Base-by-base conservation (phyloP, 2,113 vertebrate species). In the Fulica atra region DNA sequence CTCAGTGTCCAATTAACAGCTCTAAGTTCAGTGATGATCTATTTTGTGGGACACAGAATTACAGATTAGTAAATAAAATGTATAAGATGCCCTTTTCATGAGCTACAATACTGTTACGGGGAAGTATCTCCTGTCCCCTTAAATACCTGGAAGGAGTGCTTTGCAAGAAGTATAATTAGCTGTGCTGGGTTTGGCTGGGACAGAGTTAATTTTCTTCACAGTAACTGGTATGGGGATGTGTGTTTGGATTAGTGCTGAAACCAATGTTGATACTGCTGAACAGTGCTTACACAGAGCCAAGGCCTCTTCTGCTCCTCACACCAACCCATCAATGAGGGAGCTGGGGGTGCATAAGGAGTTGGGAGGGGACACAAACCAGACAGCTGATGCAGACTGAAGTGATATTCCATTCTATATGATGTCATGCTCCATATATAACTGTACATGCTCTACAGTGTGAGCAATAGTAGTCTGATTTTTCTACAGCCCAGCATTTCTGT, bases 391-490 rank as follows among this genome's bases (percentile, higher is more conserved):
- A 23, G 20, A 51, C 24, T 51, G 20, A 51, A 51, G 50, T 23
- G 23, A 51, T 51, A 51, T 51, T 51, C 50, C 50, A 51, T 51
- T 14, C 50, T 13, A 26, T 51, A 25, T 51, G 24, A 46, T 46
- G 44, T 19, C 44, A 18, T 8, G 17, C 44, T 46, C 44, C 44
- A 46, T 46, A 46, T 46, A 46, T 18, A 46, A 15, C 53, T 81
- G 31, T 29, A 1, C 36, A n/a, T 11, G 11, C 5, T 50, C 9
- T 54, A 7, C 0, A 3, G 20, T 3, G 0, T 3, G 9, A 48
- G 36, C 26, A 57, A 14, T 17, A 40, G 1, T 59, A 69, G 6
- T 51, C 35, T 70, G 16, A 6, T 16, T 66, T 92, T 94, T 70
- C 21, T 63, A 35, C 7, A 10, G 14, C 14, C 31, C 6, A 59